Base-by-base conservation (phyloP, 1,140 invertebrate species). In the Lordiphosa mommai region DNA sequence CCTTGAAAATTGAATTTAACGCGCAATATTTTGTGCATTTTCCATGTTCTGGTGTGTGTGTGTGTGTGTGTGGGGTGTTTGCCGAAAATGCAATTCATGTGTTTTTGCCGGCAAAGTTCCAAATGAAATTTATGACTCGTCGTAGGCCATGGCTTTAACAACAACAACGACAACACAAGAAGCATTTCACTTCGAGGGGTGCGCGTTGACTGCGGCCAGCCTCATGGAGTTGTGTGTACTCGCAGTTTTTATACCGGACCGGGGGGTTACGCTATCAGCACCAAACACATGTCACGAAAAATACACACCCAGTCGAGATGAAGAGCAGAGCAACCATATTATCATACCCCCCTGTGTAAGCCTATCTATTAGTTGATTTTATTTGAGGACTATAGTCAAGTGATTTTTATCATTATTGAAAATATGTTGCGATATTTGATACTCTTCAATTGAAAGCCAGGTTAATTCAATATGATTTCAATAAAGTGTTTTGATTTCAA, bases 21-120 rank as follows among this genome's bases (percentile, higher is more conserved):
- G 85, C 85, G 79, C 71, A 87, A 87, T 87, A 87, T 87, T 82
- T 69, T 84, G 61, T 84, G 77, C 77, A 82, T 84, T 82, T 82
- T 84, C 77, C 63, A 59, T 79, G 72, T 72, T 72, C 40, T 16
- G 9, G 23, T 37, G 20, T 13, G 43, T 7, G 27, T 49, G n/a
- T 49, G 40, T 16, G 47, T 27, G 32, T 14, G 20, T 37, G 47
- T 38, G 59, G 71, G 71, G 67, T 76, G 72, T 50, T 68, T 76
- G 67, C 65, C 59, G 57, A 73, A 84, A 85, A 84, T 84, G 79
- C 79, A 84, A 84, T 84, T 84, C 79, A 84, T 84, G 79, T 85
- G 79, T 84, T 76, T 70, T 48, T 49, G 51, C 40, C 41, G 44
- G 32, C 47, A 68, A 44, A 44, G 32, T 46, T 68, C 49, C 43